These are phyloP conservation scores for Cataglyphis altisquamis DNA, from an alignment of 2,888 invertebrate species.

Conservation along the genomic window DNA sequence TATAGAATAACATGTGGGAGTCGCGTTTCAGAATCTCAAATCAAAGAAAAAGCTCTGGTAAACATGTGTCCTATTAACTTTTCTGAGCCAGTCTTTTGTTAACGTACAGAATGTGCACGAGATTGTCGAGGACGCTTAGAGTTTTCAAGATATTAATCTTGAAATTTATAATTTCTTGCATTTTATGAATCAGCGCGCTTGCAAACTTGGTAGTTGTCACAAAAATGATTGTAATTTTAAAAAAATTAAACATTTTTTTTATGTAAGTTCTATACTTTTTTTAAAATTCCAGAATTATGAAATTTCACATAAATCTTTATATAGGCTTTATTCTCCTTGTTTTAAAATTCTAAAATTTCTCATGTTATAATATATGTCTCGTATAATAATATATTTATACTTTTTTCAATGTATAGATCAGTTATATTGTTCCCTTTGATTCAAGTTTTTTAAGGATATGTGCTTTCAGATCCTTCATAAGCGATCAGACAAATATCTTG, in stretches of 20 bases:
- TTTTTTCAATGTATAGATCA: background rate
- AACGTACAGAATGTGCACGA: background rate
- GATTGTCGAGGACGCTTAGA: background rate
- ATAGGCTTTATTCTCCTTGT: background rate
- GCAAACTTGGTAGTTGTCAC: background rate
- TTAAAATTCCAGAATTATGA: background rate
- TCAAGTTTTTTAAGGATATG: background rate
- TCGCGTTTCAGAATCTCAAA: background rate
- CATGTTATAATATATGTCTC: background rate
- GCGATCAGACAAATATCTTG: constrained; percentile 53
- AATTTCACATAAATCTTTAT: background rate
- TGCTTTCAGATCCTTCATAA: constrained; percentile 47
- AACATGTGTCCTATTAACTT: background rate
- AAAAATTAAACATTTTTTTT: background rate
- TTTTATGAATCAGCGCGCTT: background rate
- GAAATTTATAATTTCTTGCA: background rate
- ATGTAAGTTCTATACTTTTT: background rate
- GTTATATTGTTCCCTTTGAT: background rate
- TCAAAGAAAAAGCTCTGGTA: background rate
- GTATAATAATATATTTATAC: constrained; percentile 14
- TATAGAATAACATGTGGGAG: background rate
- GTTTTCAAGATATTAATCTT: background rate
- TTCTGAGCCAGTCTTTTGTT: background rate
- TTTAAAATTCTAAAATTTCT: background rate
- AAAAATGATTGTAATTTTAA: background rate